Base-by-base conservation (phyloP, 1,140 invertebrate genomes). In the Vanessa tameamea region DNA sequence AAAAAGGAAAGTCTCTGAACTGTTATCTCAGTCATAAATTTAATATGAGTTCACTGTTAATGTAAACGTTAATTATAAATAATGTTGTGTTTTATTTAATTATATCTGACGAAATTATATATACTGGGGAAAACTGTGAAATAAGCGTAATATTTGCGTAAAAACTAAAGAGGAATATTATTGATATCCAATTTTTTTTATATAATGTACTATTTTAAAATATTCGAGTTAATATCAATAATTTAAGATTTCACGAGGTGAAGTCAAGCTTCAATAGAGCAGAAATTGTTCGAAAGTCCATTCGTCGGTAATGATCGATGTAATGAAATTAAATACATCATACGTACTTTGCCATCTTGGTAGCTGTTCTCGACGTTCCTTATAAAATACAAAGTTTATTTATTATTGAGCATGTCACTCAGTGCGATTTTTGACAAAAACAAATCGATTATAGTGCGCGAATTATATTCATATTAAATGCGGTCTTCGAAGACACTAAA, bases 261-360 rank as follows among this genome's bases (percentile, higher is more conserved):
- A 57, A 53, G 51, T 66, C 47, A 64, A 15, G 50, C 47, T 14
- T 31, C 20, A 23, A 48, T 50, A 70, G 43, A 70, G 55, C 72
- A 51, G 26, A 63, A 59, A 48, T 47, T 55, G 53, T 37, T 70
- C 57, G 57, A 47, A 37, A 59, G 64, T 53, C 59, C 64, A 74
- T 47, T 69, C 66, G 23, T 69, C 16, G 16, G 37, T 59, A 69
- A 69, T 55, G 48, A 67, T 69, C 14, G 57, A 14, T 69, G n/a
- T 64, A 74, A 47, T 16, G 48, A 73, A 67, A 68, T 73, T 73
- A 63, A 73, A 47, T 69, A 50, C 47, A 69, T 57, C 31, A 43
- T 51, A 87, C 86, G 85, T 74, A 90, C 88, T 90, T 90, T 77
- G 88, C 87, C 88, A 90, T 90, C 80, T 83, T 89, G 78, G 61